Evolutionary conservation across 37 sponge, comb jelly and placozoan species (phyloP).

Genomic region (Amphimedon queenslandica): DNA sequence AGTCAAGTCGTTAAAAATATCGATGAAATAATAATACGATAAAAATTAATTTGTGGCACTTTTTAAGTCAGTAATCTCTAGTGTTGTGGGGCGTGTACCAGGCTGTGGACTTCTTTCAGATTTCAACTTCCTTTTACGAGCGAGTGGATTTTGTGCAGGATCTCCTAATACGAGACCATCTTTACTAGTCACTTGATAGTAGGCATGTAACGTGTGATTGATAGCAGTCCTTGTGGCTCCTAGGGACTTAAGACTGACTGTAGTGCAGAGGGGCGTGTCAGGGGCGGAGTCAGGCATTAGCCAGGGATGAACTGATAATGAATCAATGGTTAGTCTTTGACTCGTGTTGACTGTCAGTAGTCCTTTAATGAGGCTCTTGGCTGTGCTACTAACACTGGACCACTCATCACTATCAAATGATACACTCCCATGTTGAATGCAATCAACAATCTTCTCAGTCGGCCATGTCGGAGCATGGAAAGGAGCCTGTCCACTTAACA

Average conservation of each 20-base stretch:
- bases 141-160: conserved; percentile 81
- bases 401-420: conserved; percentile 67
- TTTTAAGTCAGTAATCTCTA: neutral
- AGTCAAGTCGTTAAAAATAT: neutral
- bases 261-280: conserved; percentile 72
- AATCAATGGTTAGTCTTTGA: conserved; percentile 59
- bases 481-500: conserved; percentile 91
- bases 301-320: conserved; percentile 67
- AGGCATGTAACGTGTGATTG: conserved; percentile 84
- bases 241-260: conserved; percentile 33
- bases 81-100: too few species aligned
- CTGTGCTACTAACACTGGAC: conserved; percentile 57
- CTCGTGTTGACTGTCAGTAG: conserved; percentile 79
- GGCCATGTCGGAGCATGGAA: conserved; percentile 50
- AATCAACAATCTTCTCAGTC: conserved; percentile 60
- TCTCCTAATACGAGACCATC: conserved; percentile 78
- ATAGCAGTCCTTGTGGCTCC: conserved; percentile 62
- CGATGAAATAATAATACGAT: neutral
- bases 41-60: neutral
- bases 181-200: conserved; percentile 57
- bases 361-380: conserved; percentile 76
- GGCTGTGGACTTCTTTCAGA: conserved; percentile 1
- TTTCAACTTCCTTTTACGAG: conserved; percentile 72
- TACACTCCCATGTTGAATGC: conserved; percentile 68
- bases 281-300: conserved; percentile 57